Percentiles rank a stretch among this genome's conserved stretches.
Evolutionary conservation across 1,140 invertebrate genomes (phyloP).

Genomic region (Heliconius himera): DNA sequence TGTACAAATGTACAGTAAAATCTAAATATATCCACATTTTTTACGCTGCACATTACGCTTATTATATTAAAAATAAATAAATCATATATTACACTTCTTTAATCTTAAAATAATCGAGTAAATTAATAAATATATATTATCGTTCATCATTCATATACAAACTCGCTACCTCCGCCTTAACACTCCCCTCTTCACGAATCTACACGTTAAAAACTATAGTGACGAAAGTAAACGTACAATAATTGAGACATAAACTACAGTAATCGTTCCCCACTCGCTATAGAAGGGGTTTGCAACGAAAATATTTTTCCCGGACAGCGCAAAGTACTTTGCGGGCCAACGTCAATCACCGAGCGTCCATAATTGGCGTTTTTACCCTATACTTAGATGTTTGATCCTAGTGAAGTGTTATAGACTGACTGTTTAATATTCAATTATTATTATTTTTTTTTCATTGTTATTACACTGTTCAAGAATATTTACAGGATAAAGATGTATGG

Average conservation of each 20-base stretch:
- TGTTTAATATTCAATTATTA: too few relatives aligned
- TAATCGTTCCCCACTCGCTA: constrained; percentile 20
- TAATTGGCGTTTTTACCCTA: constrained; percentile 43
- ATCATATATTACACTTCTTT: too few relatives aligned
- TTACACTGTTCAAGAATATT: too few relatives aligned
- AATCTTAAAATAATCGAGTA: too few relatives aligned
- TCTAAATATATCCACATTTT: too few relatives aligned
- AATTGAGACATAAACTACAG: constrained; percentile 27
- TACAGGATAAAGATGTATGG: too few relatives aligned
- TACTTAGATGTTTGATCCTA: not conserved
- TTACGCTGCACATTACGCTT: too few relatives aligned
- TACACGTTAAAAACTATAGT: not conserved
- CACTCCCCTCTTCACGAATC: not conserved
- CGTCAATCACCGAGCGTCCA: constrained; percentile 36
- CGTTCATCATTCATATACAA: not conserved
- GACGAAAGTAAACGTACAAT: constrained; percentile 12
- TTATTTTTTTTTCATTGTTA: too few relatives aligned
- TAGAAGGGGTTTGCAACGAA: constrained; percentile 39
- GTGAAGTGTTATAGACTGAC: constrained; percentile 4
- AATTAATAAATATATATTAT: too few relatives aligned
- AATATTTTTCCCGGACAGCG: constrained; percentile 40
- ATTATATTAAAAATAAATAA: too few relatives aligned
- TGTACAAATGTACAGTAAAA: too few relatives aligned
- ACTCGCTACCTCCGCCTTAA: not conserved
- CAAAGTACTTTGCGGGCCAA: constrained; percentile 37